Evolutionary conservation across 2,113 vertebrate genomes (phyloP), one percentile per base, ranked within the genome.

Genomic region (Lamprotornis superbus): DNA sequence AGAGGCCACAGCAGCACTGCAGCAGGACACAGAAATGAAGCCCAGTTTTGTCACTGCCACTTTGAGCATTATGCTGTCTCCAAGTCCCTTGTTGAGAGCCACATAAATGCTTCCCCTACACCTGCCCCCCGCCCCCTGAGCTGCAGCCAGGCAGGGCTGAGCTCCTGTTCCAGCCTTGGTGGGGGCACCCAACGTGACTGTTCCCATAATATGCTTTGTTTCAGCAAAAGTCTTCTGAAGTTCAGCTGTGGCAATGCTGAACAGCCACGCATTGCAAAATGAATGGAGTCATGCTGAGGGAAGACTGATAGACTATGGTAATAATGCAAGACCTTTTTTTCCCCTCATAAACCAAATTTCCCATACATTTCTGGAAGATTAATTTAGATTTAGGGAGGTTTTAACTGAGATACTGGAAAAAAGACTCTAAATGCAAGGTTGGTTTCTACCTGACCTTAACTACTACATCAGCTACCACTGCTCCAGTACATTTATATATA

Each of bases 341-440:
- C 73, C 89, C 81, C 67, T 95, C 94, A 95, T 95, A 95, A 95
- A 94, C 87, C 77, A 94, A 64, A 95, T 73, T 95, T 95, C 81
- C 81, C 61, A 61, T 85, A 84, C 37, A 87, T 95, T 97, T 94
- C 92, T 92, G 87, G 75, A 83, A 95, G 91, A 92, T 91, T 97
- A 95, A 91, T 91, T 96, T 91, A 88, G 89, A 90, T 86, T 89
- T 87, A 90, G 80, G 40, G 42, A 93, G 55, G n/a, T 68, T 89
- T 95, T 57, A 52, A 73, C 44, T 87, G 65, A 94, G 37, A 65
- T 64, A 55, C 68, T 92, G 76, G 64, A 94, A 92, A 96, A 89
- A 94, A 93, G 67, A 53, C 33, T 94, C 53, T 67, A 93, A 93
- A 94, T 61, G 74, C 80, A 94, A 94, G 94, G 74, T 52, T 94